Evolutionary conservation across 35 echinoderm and acorn worm genomes (phyloP).

Genomic region (Patiria miniata): DNA sequence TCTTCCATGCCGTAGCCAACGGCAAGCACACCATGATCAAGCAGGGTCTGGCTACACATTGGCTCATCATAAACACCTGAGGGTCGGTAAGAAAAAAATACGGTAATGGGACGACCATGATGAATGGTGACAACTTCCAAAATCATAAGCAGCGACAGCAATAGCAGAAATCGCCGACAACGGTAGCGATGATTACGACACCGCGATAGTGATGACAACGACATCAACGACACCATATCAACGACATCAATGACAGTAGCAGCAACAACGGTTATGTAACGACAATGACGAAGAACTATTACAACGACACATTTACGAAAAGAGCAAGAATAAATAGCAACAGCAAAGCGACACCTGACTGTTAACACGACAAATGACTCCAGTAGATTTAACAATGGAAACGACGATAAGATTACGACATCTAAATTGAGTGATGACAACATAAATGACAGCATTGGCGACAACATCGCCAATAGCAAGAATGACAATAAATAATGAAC

Average conservation of each 20-base stretch:
- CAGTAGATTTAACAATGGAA: not conserved
- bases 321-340: too few relatives aligned
- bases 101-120: too few relatives aligned
- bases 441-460: not conserved
- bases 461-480: not conserved
- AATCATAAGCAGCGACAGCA: not conserved
- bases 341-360: not conserved
- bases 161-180: not conserved
- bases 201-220: not conserved
- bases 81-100: too few relatives aligned
- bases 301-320: too few relatives aligned
- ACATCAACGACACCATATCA: not conserved
- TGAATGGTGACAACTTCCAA: not conserved
- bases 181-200: not conserved
- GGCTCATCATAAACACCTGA: slow-evolving; percentile 87
- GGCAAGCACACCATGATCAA: slow-evolving; percentile 94
- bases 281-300: too few relatives aligned
- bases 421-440: not conserved
- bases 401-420: not conserved
- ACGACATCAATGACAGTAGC: not conserved
- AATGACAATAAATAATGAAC: not conserved
- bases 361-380: not conserved
- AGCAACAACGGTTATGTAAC: too few relatives aligned
- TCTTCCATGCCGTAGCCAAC: slow-evolving; percentile 79
- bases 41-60: slow-evolving; percentile 57